Percentiles rank a stretch among this genome's conserved stretches.
Evolutionary conservation across 2,888 invertebrate species (phyloP).

Genomic region (Endotricha flammealis): DNA sequence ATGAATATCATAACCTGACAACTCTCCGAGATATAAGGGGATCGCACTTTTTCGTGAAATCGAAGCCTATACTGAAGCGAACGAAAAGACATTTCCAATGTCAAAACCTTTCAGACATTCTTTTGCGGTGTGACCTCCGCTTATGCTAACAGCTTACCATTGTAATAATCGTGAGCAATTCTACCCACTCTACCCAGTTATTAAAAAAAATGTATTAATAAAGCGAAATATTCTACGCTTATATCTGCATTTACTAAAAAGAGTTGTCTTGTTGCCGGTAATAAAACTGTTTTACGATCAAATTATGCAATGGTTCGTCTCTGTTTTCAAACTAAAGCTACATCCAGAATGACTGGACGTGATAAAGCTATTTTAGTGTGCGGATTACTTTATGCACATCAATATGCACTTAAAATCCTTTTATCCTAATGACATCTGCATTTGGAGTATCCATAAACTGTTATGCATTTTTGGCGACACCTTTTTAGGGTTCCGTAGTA

Average conservation of each 20-base stretch:
- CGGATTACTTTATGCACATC: conserved; percentile 39
- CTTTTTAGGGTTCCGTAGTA: too few relatives aligned
- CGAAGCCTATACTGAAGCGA: too few relatives aligned
- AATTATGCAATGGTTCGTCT: conserved; percentile 50
- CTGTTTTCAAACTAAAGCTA: background rate
- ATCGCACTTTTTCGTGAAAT: too few relatives aligned
- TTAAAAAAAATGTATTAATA: too few relatives aligned
- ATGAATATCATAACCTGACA: too few relatives aligned
- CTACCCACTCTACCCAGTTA: too few relatives aligned
- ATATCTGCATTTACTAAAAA: conserved; percentile 31
- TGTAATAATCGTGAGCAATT: too few relatives aligned
- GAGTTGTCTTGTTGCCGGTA: conserved; percentile 43
- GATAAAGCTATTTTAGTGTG: conserved; percentile 56
- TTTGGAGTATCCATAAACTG: conserved; percentile 13
- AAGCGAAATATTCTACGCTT: conserved; percentile 1
- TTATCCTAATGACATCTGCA: conserved; percentile 31
- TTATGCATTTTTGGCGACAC: background rate
- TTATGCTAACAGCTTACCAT: too few relatives aligned
- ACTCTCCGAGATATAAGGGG: too few relatives aligned
- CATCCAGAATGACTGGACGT: conserved; percentile 28
- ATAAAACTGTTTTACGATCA: conserved; percentile 52
- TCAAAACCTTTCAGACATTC: too few relatives aligned
- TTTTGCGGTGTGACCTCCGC: too few relatives aligned
- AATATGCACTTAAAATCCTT: conserved; percentile 52
- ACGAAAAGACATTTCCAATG: too few relatives aligned